A percentile compares a stretch with the other conserved stretches of the same genome.
These are phyloP conservation scores for Ochotona princeps DNA, from an alignment of 2,113 vertebrate species.

Conservation along the genomic window DNA sequence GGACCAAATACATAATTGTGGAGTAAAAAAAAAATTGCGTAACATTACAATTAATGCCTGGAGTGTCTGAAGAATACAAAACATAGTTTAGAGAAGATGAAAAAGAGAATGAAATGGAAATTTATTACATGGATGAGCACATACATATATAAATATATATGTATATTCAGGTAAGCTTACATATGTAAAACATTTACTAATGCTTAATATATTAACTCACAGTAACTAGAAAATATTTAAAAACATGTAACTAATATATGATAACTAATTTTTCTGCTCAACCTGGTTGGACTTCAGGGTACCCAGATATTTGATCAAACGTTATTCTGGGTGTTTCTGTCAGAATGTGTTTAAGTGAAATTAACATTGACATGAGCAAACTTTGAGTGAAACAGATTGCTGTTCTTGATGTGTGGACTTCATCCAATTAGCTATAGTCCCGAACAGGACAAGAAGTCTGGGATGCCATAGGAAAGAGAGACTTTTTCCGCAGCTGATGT, in stretches of 20 bases:
- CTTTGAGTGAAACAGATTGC: not conserved
- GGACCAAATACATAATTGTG: not conserved
- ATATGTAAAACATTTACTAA: not conserved
- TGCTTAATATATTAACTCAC: not conserved
- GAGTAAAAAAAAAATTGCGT: not conserved
- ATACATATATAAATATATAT: not conserved
- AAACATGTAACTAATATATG: not conserved
- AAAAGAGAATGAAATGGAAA: not conserved
- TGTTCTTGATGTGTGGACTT: not conserved
- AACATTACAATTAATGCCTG: not conserved
- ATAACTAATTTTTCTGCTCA: not conserved
- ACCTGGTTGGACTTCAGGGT: not conserved
- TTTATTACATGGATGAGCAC: not conserved
- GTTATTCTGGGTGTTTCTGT: not conserved
- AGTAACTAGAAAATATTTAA: not conserved
- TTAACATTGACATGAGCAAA: too few species aligned
- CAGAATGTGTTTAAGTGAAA: not conserved
- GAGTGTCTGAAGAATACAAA: not conserved
- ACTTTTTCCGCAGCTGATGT: not conserved
- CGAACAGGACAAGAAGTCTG: not conserved
- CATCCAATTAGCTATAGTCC: not conserved
- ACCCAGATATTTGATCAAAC: not conserved
- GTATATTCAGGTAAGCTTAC: not conserved
- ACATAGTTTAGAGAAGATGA: not conserved
- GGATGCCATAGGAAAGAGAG: not conserved